These are phyloP conservation scores for Nycteola revayana DNA, from an alignment of 2,888 invertebrate genomes.

Conservation along the genomic window DNA sequence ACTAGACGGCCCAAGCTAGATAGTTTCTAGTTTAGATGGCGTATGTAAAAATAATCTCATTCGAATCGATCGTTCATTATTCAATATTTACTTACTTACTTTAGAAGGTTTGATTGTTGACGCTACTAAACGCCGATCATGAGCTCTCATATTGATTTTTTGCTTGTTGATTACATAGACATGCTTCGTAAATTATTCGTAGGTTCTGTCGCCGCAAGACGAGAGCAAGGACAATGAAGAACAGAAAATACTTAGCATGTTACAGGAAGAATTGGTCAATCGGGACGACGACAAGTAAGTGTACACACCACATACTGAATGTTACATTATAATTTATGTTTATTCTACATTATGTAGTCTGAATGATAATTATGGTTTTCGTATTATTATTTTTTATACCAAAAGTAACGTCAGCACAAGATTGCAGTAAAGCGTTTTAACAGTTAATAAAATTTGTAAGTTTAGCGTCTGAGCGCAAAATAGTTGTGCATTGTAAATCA, in stretches of 20 bases:
- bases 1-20: slow-evolving; percentile 54
- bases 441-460: no score
- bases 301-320: no score
- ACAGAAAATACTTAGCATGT: slow-evolving; percentile 87
- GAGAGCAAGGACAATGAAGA: slow-evolving; percentile 83
- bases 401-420: no score
- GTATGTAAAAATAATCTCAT: slow-evolving; percentile 38
- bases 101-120: slow-evolving; percentile 21
- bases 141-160: slow-evolving; percentile 51
- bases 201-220: slow-evolving; percentile 75
- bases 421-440: no score
- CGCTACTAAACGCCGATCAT: slow-evolving; percentile 23
- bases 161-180: slow-evolving; percentile 65
- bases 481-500: no score
- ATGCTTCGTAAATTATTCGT: slow-evolving; percentile 70
- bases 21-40: slow-evolving; percentile 45
- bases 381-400: no score
- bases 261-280: slow-evolving; percentile 92
- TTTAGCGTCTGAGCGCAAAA: no score
- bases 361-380: no score
- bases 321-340: no score
- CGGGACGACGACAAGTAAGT: slow-evolving; percentile 91
- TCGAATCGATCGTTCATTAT: slow-evolving; percentile 31
- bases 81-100: slow-evolving; percentile 8
- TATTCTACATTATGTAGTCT: no score